Evolutionary conservation across 2,797 vertebrate genomes (phyloP).

Genomic region (Hybognathus amarus): DNA sequence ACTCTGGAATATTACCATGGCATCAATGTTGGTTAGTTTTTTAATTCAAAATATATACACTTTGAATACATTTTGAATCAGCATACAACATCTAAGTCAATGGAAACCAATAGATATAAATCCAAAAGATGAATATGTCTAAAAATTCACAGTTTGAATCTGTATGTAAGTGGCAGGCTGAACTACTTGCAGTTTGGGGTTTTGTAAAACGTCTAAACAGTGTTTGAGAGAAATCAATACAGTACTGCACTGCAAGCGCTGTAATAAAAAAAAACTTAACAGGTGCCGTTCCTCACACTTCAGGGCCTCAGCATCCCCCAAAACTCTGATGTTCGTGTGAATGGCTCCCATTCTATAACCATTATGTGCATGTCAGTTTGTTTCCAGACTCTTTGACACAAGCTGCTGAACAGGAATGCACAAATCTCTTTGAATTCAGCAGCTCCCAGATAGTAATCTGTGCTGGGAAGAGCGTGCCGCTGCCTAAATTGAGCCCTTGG

Average conservation of each 20-base stretch:
- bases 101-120: not conserved
- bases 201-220: not conserved
- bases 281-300: slow-evolving; percentile 33
- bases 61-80: not conserved
- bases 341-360: slow-evolving; percentile 74
- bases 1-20: not conserved
- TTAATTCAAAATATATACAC: not conserved
- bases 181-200: not conserved
- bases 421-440: slow-evolving; percentile 77
- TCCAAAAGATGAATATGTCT: not conserved
- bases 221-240: slow-evolving; percentile 5
- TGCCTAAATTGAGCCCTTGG: slow-evolving; percentile 83
- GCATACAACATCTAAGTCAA: not conserved
- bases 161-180: not conserved
- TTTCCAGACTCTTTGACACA: slow-evolving; percentile 78
- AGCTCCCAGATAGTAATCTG: slow-evolving; percentile 73
- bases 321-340: slow-evolving; percentile 69
- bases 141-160: not conserved
- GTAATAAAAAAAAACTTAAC: slow-evolving; percentile 6
- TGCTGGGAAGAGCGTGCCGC: slow-evolving; percentile 71
- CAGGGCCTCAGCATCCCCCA: slow-evolving; percentile 16
- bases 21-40: not conserved
- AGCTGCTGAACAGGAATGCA: slow-evolving; percentile 74
- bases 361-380: slow-evolving; percentile 76
- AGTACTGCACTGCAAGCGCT: not conserved